Base-by-base conservation (phyloP, 2,888 invertebrate species). In the Drosophila helvetica region DNA sequence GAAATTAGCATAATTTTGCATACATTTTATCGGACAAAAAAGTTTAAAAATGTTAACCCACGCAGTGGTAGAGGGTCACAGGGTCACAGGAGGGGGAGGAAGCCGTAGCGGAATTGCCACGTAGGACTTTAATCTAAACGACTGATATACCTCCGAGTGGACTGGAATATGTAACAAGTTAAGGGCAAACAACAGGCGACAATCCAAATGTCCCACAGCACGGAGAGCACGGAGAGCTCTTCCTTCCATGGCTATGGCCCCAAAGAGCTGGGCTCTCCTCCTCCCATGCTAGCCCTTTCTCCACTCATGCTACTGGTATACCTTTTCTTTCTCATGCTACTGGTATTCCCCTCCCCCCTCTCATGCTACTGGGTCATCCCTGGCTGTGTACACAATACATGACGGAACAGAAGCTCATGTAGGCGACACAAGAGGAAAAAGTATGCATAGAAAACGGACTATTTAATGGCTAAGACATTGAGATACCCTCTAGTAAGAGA, bases 111-210 rank as follows among this genome's bases (percentile, higher is more conserved):
- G 58, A 66, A 83, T 71, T 68, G 58, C 60, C 71, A 71, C 59
- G 61, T 78, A 56, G 57, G 57, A 38, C 38, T 67, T 63, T 78
- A 73, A 88, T 86, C 74, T 73, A 62, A 78, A 71, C 81, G 71
- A 67, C 74, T 71, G 84, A 83, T 88, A 78, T 67, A 38, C 7
- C 38, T n/a, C 38, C 76, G 27, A 27, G 27, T 88, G 81, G 86
- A 50, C 70, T 57, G 66, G 88, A 86, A 83, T 86, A 83, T 86
- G 81, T 83, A 83, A 86, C 79, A 84, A 86, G 78, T 80, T 80
- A 88, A 83, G 80, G 86, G 64, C 57, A 71, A 75, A 76, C 72
- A 71, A 72, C 72, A 45, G 38, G 56, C 78, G 60, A 78, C 80
- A 77, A 51, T 61, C 78, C 60, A 61, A 46, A 48, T 19, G 22